Evolutionary conservation across 2,888 invertebrate genomes (phyloP), one percentile per base, ranked within the genome.

Genomic region (Agrenia bidenticulata): DNA sequence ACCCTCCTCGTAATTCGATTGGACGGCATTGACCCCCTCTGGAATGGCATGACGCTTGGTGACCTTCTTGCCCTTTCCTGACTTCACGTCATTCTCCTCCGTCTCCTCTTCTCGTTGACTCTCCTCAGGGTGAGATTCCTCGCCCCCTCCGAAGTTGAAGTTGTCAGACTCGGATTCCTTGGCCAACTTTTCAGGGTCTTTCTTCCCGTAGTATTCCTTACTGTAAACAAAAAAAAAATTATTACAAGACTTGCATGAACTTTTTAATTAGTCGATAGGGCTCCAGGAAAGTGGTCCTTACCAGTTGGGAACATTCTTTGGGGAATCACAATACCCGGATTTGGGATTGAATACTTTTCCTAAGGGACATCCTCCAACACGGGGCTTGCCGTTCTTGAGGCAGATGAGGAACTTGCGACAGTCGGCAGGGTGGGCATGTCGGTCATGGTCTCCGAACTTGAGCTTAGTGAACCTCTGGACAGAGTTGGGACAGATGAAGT

Each of bases 241-340:
- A 32, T 32, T 32, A 7, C 32, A 7, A 32, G 11, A 32, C 32
- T 32, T 32, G 32, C 32, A 32, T 32, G 32, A 7, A 32, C 4
- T 32, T 32, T n/a, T n/a, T n/a, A n/a, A n/a, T n/a, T n/a, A n/a
- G n/a, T n/a, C n/a, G n/a, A n/a, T n/a, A n/a, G n/a, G 32, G 5
- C 4, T 4, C 32, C 32, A 32, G 11, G 11, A 56, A 24, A 13
- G 5, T 56, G 13, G 21, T 21, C 24, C 11, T 73, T 69, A 58
- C 79, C 93, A 93, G 69, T 85, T 86, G 2, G 87, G 84, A 13
- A 92, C 89, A 79, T 90, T 89, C 74, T 89, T 90, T 57, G 88
- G 85, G 2, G 86, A 88, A 59, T 91, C 89, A 77, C 93, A 94
- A 32, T 85, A 81, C 57, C 85, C 85, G 1, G 84, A 85, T 50